Percentiles rank a stretch among this genome's conserved stretches.
Conservation (phyloP, 2,797 vertebrate species). For the Myotis myotis region DNA sequence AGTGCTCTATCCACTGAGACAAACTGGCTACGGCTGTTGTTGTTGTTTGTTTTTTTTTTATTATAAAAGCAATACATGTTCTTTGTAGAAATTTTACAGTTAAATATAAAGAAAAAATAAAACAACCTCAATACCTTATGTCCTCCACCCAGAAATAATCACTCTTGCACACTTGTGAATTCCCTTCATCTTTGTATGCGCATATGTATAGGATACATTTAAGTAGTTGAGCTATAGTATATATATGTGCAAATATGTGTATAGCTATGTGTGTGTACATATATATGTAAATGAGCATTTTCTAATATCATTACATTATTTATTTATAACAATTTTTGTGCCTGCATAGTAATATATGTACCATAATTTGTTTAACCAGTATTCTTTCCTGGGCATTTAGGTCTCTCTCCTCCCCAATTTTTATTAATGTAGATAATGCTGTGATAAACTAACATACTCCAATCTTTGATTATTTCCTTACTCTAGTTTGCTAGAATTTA, state of each 20-base stretch:
- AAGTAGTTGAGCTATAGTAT: background rate
- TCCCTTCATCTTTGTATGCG: background rate
- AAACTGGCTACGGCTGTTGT: too few relatives aligned
- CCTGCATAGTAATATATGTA: background rate
- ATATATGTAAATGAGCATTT: background rate
- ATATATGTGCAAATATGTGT: background rate
- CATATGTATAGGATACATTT: background rate
- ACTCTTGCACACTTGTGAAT: background rate
- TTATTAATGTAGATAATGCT: background rate
- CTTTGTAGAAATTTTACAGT: background rate
- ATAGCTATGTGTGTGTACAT: background rate
- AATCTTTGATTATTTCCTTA: background rate
- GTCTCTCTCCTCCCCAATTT: background rate
- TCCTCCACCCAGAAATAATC: background rate
- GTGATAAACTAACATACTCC: background rate
- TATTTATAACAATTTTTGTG: background rate
- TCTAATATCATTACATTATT: background rate
- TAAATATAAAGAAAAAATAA: conserved; percentile 4
- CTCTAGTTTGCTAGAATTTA: background rate
- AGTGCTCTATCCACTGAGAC: too few relatives aligned
- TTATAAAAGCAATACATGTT: background rate
- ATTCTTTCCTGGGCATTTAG: background rate
- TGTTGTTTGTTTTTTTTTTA: background rate
- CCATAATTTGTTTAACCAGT: background rate
- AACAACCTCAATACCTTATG: background rate